phyloP scores from a whole-genome alignment of 2,888 invertebrate genomes.

The Melanostoma mellinum region DNA sequence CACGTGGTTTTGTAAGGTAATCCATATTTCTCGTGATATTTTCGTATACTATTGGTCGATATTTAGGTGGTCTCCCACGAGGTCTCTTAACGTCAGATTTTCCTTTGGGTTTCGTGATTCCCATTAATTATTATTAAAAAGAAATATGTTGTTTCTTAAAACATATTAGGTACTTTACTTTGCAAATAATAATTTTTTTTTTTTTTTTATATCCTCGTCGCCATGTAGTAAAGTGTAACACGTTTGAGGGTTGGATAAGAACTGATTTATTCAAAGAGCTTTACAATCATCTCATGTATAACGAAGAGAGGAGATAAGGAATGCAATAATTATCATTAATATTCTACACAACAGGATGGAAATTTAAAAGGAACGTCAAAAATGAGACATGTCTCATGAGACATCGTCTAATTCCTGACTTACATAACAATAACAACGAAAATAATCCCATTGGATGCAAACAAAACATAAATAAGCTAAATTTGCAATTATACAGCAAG shows the following conservation, averaged over 20 bases:
- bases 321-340: too few species aligned
- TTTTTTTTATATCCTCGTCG: slow-evolving; percentile 10
- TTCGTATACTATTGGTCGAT: background rate
- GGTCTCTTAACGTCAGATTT: slow-evolving; percentile 4
- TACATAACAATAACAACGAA: too few species aligned
- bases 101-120: slow-evolving; percentile 6
- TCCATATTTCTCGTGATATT: slow-evolving; percentile 16
- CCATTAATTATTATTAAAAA: slow-evolving; percentile 5
- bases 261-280: background rate
- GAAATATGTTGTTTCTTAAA: background rate
- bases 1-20: slow-evolving; percentile 25
- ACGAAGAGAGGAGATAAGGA: too few species aligned
- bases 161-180: background rate
- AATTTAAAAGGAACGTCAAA: too few species aligned
- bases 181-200: background rate
- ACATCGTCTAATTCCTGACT: too few species aligned
- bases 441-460: too few species aligned
- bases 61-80: slow-evolving; percentile 3
- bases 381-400: too few species aligned
- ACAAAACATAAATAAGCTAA: too few species aligned
- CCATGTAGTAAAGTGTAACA: slow-evolving; percentile 9
- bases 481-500: too few species aligned
- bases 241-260: slow-evolving; percentile 6
- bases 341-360: too few species aligned
- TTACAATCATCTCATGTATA: too few species aligned